Evolutionary conservation across 1,140 invertebrate genomes (phyloP), one percentile per base, ranked within the genome.

Genomic region (Pseudomyrmex gracilis): DNA sequence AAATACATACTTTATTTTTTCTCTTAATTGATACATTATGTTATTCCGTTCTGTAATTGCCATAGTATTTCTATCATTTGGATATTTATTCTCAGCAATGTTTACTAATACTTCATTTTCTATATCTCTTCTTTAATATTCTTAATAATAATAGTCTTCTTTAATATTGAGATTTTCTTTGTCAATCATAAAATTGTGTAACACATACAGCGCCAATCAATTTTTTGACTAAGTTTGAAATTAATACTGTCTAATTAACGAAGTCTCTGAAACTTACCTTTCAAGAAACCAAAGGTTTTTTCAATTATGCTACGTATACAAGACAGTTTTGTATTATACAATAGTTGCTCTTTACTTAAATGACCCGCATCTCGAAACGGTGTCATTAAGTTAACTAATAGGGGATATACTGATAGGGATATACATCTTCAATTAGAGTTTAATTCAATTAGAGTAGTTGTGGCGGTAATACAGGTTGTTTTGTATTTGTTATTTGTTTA

Each of bases 171-270:
- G 1, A 5, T 34, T 5, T 34, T 34, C 34, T 34, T 22, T 22
- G 22, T 60, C 12, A 12, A 49, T 47, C 20, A 66, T 49, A 67
- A 67, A 67, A 20, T 67, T 67, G 24, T 67, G 45, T 12, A 67
- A 13, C 13, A 22, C 2, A 13, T 43, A 67, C 43, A 3, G 64
- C 45, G 5, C 1, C 64, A 13, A 67, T 67, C 10, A 67, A n/a
- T 49, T 22, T 67, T 49, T 12, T 67, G 20, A 8, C 45, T 43
- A 20, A 67, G 13, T 2, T 67, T 10, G 2, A 67, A 67, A 22
- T 67, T 43, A 1, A 4, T 5, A 4, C 49, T 49, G 12, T 67
- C 45, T 49, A 67, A 49, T 8, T 47, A 67, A 13, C 13, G 0
- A 4, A 67, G 12, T 13, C 64, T 47, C 5, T n/a, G 1, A 20